Conservation (phyloP, 1,140 invertebrate species). For the Drosophila albomicans region DNA sequence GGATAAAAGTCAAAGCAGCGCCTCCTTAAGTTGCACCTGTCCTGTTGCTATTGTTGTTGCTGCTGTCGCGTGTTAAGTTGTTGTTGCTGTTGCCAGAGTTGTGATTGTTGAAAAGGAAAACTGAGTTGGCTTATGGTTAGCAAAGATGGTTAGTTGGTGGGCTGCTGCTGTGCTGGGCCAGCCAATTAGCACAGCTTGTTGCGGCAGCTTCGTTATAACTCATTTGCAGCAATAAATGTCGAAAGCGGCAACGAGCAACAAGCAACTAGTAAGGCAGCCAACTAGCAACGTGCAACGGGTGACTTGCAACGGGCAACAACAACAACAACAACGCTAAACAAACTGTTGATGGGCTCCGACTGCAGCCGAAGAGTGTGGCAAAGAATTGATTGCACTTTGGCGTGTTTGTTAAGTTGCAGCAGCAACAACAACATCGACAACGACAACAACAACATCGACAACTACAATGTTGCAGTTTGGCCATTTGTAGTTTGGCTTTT, state of each 20-base stretch:
- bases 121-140: constrained; percentile 9
- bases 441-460: background rate
- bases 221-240: constrained; percentile 56
- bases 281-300: background rate
- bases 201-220: constrained; percentile 47
- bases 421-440: background rate
- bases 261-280: constrained; percentile 12
- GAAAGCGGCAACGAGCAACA: constrained; percentile 30
- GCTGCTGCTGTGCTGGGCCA: constrained; percentile 24
- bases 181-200: constrained; percentile 42
- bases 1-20: constrained; percentile 43
- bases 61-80: constrained; percentile 54
- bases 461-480: constrained; percentile 20
- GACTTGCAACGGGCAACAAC: constrained; percentile 10
- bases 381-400: constrained; percentile 59
- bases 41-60: constrained; percentile 19
- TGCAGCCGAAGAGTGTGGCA: constrained; percentile 10
- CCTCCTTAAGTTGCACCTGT: constrained; percentile 59
- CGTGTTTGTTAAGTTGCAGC: constrained; percentile 41
- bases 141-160: background rate
- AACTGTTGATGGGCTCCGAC: background rate
- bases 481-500: constrained; percentile 39
- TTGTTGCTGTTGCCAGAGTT: constrained; percentile 18
- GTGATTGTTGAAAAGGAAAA: constrained; percentile 25
- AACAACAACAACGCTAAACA: constrained; percentile 38